Percentiles rank a stretch among this genome's conserved stretches.
Conservation (phyloP, 1,140 invertebrate species). For the Dinoponera quadriceps region DNA sequence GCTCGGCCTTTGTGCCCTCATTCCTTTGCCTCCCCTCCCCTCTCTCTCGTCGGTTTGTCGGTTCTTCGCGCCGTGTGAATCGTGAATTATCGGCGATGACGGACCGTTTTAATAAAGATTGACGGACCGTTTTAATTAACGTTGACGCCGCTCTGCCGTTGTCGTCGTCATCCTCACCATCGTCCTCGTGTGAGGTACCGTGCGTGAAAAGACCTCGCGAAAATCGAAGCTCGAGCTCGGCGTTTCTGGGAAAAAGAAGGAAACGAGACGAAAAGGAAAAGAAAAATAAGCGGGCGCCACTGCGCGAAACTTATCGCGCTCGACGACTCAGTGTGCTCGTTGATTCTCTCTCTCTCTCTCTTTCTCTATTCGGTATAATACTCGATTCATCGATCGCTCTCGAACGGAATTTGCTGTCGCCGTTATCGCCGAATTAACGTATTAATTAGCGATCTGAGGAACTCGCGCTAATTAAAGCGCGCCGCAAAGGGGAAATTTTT, state of each 20-base stretch:
- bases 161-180: too few relatives aligned
- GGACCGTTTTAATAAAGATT: constrained; percentile 39
- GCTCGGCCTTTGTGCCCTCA: background rate
- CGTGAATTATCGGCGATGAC: constrained; percentile 34
- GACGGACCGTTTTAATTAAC: constrained; percentile 48
- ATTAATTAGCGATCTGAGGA: background rate
- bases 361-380: background rate
- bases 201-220: too few relatives aligned
- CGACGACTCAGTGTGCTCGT: background rate
- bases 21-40: too few relatives aligned
- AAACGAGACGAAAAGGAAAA: constrained; percentile 18
- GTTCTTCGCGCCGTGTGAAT: background rate
- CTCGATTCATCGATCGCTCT: constrained; percentile 1
- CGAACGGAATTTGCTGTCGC: background rate
- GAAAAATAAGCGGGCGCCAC: constrained; percentile 16
- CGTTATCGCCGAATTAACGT: constrained; percentile 5
- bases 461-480: background rate
- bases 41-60: background rate
- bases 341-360: background rate
- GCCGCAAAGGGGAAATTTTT: too few relatives aligned
- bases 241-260: background rate
- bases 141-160: background rate
- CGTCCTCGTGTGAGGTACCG: too few relatives aligned
- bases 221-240: constrained; percentile 14
- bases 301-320: constrained; percentile 13